Base-by-base conservation (phyloP, 2,113 vertebrate species). In the Varanus salvator region DNA sequence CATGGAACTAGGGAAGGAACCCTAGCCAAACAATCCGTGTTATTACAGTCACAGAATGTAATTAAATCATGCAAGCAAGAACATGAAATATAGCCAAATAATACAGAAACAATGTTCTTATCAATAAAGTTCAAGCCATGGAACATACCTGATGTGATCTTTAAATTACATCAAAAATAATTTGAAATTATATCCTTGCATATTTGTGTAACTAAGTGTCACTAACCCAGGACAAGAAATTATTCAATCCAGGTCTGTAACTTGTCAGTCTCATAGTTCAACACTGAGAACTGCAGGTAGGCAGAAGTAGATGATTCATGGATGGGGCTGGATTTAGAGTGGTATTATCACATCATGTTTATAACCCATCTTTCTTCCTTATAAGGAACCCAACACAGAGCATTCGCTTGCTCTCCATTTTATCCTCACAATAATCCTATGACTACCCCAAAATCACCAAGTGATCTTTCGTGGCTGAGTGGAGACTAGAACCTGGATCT, bases 1-100 rank as follows among this genome's bases (percentile, higher is more conserved):
- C 93, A 68, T 94, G 95, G 83, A 96, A 97, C 99, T 99, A 99
- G 99, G 99, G 99, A 99, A 99, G 98, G 94, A 69, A 96, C 99
- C 99, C 99, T 99, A 99, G 98, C 97, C 97, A 97, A 9, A 29
- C 8, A 85, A 21, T 34, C 60, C 25, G 25, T 84, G 74, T 89
- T 89, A 89, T 85, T 89, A 85, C 29, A 83, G 0, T 66, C 69
- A 89, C 14, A 54, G 2, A 69, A 69, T 29, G 12, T 21, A 66
- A 84, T 83, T 74, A 34, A 15, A 50, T n/a, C 54, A 60, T 60
- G 31, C 38, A 76, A n/a, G 7, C 34, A 87, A n/a, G 7, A 4
- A n/a, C n/a, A 34, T 21, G 52, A 44, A 66, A 29, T 44, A 0
- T 8, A 72, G 17, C 48, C 54, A 9, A 75, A 8, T 52, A 57